Base-by-base conservation (phyloP, 2,113 vertebrate species). In the Triplophysa tibetana region DNA sequence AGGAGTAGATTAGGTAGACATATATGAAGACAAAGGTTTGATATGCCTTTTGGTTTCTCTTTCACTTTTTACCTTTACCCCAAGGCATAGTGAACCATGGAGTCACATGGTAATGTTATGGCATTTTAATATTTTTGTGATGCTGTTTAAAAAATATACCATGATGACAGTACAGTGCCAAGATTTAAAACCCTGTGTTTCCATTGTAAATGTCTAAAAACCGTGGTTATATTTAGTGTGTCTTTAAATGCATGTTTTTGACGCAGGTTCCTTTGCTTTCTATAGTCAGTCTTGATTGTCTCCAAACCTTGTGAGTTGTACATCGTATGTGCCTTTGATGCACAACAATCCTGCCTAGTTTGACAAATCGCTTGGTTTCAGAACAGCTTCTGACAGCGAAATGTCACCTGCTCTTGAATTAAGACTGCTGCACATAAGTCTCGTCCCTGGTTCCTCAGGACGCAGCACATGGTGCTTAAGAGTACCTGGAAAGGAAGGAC, bases 361-460 rank as follows among this genome's bases (percentile, higher is more conserved):
- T 43, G 33, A 8, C 33, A 43, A 33, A n/a, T 60, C 33, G 2
- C 56, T 60, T 2, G n/a, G 21, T 72, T 58, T 72, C 52, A 21
- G 56, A 19, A 38, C 52, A 3, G 50, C 2, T 4, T 17, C 50
- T 58, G 54, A 58, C 54, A 10, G n/a, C 9, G n/a, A 58, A 8
- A 23, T 74, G 70, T 61, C 70, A 74, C 54, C 54, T 58, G n/a
- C 54, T 16, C 58, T 33, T 43, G 70, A 74, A 61, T 74, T 33
- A 61, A 74, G 54, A 21, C 69, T 41, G 52, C 69, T 72, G 16
- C 70, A 60, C n/a, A 43, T 74, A 33, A 1, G 14, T 61, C 70
- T 60, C 23, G n/a, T 58, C n/a, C 54, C 54, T 21, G 19, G 19
- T 61, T 60, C 43, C 52, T 60, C 33, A 43, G 50, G 54, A 61